Evolutionary conservation across 2,888 invertebrate species (phyloP).

Genomic region (Stenodema calcarata): DNA sequence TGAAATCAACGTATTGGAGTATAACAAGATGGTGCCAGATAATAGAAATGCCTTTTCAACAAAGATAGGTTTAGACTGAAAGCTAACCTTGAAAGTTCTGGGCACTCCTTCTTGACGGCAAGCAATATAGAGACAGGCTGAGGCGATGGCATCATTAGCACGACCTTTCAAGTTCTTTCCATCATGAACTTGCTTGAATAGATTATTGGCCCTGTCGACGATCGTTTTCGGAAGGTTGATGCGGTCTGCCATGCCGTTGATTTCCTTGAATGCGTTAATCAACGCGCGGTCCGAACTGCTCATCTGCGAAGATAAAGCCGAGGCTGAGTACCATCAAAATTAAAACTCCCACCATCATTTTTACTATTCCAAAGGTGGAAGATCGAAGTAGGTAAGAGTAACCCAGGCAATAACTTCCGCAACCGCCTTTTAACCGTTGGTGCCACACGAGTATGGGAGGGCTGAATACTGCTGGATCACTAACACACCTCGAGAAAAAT

Average conservation of each 20-base stretch:
- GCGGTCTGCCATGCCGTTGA: conserved; percentile 96
- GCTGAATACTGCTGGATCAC: no score
- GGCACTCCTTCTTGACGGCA: conserved; percentile 99
- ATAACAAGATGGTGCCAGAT: no score
- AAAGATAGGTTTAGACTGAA: neutral
- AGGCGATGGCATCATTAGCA: conserved; percentile 97
- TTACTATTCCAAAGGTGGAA: no score
- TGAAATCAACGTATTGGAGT: conserved; percentile 44
- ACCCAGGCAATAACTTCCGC: no score
- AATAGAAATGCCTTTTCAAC: neutral
- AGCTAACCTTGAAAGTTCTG: conserved; percentile 83
- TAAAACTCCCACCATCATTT: no score
- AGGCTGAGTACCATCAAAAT: no score
- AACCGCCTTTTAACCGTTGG: no score
- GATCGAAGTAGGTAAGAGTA: no score
- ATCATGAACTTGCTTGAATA: conserved; percentile 98
- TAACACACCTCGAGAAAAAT: no score
- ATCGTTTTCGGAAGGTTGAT: conserved; percentile 97
- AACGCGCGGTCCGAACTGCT: conserved; percentile 95
- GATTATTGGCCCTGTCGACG: conserved; percentile 92
- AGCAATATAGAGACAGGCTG: conserved; percentile 98
- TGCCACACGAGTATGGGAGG: no score
- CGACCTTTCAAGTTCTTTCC: conserved; percentile 96
- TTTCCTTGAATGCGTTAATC: conserved; percentile 95
- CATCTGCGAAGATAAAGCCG: conserved; percentile 67